Evolutionary conservation across 2,113 vertebrate species (phyloP), one percentile per base, ranked within the genome.

Genomic region (Corydoras maculifer): DNA sequence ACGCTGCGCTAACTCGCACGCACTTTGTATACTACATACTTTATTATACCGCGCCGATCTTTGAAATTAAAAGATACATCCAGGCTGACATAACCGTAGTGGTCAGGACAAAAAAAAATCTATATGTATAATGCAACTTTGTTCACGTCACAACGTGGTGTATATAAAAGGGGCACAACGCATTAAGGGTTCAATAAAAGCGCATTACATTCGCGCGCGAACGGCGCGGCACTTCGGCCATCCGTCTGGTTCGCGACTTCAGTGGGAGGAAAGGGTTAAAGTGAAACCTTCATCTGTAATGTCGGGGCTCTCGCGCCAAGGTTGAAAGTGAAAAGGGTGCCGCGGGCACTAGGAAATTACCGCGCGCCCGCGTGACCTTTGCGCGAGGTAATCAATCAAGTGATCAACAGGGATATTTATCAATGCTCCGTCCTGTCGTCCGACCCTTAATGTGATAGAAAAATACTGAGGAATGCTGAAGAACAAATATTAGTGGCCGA

Each of bases 381-480:
- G 91, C 88, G 92, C 92, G 92, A 94, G 92, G 93, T 97, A 96
- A 98, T 98, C 96, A 96, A 98, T 98, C 96, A 98, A 97, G 89
- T 94, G 94, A 97, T 98, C 95, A 98, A 92, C 93, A 91, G 93
- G 93, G 92, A 97, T 95, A 98, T 98, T 95, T 95, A 96, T 98
- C 94, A 97, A 90, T 86, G 91, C 91, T 92, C 79, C 89, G 91
- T 91, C 89, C 89, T 83, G 89, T 70, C 89, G 85, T 79, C 89
- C 84, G 86, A 88, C 85, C 82, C 85, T 84, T 53, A 75, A 69
- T 71, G 67, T 55, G 50, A 58, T 57, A 72, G 78, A 51, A 70
- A 75, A 73, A 77, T 12, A 74, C 60, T 53, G 18, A 9, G 67
- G 30, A 60, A 14, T 10, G 18, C 18, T 25, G 18, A 31, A 50